phyloP scores from a whole-genome alignment of 2,797 vertebrate genomes.

The Cetoscarus ocellatus region DNA sequence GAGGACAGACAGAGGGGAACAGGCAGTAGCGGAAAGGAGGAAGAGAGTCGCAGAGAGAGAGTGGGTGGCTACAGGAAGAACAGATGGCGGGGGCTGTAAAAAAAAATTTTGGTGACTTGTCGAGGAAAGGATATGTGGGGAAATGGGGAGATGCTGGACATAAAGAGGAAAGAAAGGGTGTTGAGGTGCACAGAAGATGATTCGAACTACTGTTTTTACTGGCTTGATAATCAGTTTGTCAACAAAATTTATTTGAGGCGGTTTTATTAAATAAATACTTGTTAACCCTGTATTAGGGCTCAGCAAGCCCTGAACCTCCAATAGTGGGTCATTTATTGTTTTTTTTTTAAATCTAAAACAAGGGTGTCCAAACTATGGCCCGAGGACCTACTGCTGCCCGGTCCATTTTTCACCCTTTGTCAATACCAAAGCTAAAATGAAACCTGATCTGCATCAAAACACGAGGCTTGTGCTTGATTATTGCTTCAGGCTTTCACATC shows the following conservation, averaged over 20 bases:
- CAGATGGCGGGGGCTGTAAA: conserved; percentile 34
- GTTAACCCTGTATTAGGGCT: too few relatives aligned
- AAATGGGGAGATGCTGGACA: conserved; percentile 9
- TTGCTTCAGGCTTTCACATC: too few relatives aligned
- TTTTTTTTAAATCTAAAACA: too few relatives aligned
- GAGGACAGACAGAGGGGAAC: neutral
- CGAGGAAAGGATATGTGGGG: conserved; percentile 10
- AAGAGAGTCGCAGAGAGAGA: conserved; percentile 6
- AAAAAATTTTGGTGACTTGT: neutral
- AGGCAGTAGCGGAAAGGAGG: neutral
- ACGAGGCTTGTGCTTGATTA: too few relatives aligned
- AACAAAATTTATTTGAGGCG: neutral
- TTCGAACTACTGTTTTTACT: neutral
- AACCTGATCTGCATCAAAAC: too few relatives aligned
- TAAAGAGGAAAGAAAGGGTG: neutral
- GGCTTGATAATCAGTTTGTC: neutral
- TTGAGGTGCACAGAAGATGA: neutral
- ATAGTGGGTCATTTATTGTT: too few relatives aligned
- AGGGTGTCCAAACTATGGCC: too few relatives aligned
- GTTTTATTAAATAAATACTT: neutral
- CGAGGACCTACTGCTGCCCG: too few relatives aligned
- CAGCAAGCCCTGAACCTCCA: too few relatives aligned
- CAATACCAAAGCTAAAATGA: too few relatives aligned
- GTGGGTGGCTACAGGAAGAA: conserved; percentile 25
- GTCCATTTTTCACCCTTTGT: too few relatives aligned